Percentiles rank a stretch among this genome's conserved stretches.
Evolutionary conservation across 2,113 vertebrate species (phyloP).

Genomic region (Eleginops maclovinus): DNA sequence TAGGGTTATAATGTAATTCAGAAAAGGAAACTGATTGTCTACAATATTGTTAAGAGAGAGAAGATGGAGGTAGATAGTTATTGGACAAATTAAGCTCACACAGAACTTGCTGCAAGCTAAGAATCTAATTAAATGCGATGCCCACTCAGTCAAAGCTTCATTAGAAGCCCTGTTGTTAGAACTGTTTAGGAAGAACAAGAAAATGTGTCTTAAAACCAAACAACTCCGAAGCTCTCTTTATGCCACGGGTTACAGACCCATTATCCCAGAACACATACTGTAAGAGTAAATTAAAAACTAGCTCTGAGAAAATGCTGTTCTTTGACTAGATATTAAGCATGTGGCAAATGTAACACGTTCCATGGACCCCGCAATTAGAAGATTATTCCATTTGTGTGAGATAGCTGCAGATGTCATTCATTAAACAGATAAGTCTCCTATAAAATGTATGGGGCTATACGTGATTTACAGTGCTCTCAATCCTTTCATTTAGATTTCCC

Average conservation of each 20-base stretch:
- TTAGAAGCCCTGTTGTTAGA: slow-evolving; percentile 46
- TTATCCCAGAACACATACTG: slow-evolving; percentile 8
- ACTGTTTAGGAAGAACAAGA: slow-evolving; percentile 20
- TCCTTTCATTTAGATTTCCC: slow-evolving; percentile 1
- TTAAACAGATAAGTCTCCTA: not conserved
- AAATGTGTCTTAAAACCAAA: slow-evolving; percentile 9
- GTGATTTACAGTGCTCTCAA: not conserved
- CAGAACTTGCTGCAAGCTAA: slow-evolving; percentile 54
- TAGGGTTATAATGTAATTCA: not conserved
- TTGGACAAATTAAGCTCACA: slow-evolving; percentile 55
- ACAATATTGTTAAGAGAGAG: slow-evolving; percentile 13
- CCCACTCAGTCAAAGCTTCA: slow-evolving; percentile 54
- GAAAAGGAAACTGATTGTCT: slow-evolving; percentile 23
- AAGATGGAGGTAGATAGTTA: slow-evolving; percentile 28
- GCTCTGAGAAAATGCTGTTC: not conserved
- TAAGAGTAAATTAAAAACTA: not conserved
- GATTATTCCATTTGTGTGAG: slow-evolving; percentile 12
- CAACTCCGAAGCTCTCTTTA: slow-evolving; percentile 12
- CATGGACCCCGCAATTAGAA: not conserved
- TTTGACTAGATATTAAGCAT: not conserved
- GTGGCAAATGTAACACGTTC: slow-evolving; percentile 10
- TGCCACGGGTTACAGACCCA: not conserved
- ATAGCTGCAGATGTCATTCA: slow-evolving; percentile 5
- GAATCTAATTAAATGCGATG: slow-evolving; percentile 68
- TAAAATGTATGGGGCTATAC: not conserved